Evolutionary conservation across 2,113 vertebrate genomes (phyloP).

Genomic region (Atlantisia rogersi): DNA sequence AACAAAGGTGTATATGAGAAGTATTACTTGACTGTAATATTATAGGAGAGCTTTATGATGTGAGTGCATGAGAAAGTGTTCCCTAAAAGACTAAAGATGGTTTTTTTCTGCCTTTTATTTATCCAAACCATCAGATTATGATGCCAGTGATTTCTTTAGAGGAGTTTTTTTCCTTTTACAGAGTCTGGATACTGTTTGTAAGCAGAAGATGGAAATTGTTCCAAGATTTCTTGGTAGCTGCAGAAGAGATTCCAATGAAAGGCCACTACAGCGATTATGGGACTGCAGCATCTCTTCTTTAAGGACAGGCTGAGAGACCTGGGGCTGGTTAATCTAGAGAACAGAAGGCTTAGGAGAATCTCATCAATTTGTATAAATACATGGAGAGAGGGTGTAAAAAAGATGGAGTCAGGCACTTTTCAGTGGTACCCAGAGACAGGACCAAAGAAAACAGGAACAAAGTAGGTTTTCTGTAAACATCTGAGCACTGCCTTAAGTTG

Average conservation of each 20-base stretch:
- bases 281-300: background rate
- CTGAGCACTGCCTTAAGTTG: background rate
- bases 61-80: background rate
- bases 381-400: background rate
- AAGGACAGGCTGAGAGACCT: background rate
- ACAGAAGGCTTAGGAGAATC: background rate
- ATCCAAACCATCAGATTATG: background rate
- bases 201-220: background rate
- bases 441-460: background rate
- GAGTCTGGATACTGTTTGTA: background rate
- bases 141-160: background rate
- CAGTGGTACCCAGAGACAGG: background rate
- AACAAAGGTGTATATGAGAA: background rate
- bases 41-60: background rate
- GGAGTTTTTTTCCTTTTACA: background rate
- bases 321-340: background rate
- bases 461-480: background rate
- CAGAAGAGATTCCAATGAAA: background rate
- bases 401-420: background rate
- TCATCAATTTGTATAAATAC: background rate
- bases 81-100: background rate
- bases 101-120: background rate
- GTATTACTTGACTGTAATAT: background rate
- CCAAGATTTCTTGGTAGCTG: background rate
- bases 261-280: background rate